A percentile compares a stretch with the other conserved stretches of the same genome.
Conservation (phyloP, 2,797 vertebrate genomes). For the Gouania willdenowi region DNA sequence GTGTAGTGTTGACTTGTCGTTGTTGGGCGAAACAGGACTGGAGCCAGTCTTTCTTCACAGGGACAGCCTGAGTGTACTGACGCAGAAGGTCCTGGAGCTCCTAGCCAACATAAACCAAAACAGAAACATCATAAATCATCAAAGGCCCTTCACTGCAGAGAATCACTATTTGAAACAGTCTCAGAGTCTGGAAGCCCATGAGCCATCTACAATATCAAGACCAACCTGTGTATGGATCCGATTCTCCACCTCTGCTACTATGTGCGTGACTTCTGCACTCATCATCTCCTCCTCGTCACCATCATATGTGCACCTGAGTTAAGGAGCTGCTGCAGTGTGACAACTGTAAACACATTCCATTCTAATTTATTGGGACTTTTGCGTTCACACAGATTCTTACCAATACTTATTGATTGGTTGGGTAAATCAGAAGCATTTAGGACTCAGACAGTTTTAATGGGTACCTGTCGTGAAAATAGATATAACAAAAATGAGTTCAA, state of each 20-base stretch:
- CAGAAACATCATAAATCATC: neutral
- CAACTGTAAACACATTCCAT: too few relatives aligned
- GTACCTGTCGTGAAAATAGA: too few relatives aligned
- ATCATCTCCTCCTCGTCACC: slow-evolving; percentile 76
- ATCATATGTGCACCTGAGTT: slow-evolving; percentile 70
- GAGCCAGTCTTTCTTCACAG: slow-evolving; percentile 72
- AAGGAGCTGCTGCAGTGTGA: slow-evolving; percentile 45
- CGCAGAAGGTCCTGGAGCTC: slow-evolving; percentile 63
- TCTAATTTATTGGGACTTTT: too few relatives aligned
- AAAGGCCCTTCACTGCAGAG: too few relatives aligned
- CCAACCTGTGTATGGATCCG: slow-evolving; percentile 66
- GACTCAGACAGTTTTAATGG: too few relatives aligned
- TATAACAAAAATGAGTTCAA: too few relatives aligned
- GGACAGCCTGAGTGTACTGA: slow-evolving; percentile 47
- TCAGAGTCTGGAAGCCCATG: too few relatives aligned
- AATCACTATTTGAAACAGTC: too few relatives aligned
- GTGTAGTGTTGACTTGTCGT: slow-evolving; percentile 38
- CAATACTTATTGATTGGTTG: too few relatives aligned
- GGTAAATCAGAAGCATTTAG: too few relatives aligned
- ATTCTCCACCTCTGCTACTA: slow-evolving; percentile 73
- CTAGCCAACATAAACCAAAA: slow-evolving; percentile 42
- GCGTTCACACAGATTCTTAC: too few relatives aligned
- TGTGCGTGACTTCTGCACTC: slow-evolving; percentile 75
- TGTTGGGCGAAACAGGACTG: slow-evolving; percentile 77
- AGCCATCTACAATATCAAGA: too few relatives aligned